Base-by-base conservation (phyloP, 1,140 invertebrate genomes). In the Hycleus phaleratus region DNA sequence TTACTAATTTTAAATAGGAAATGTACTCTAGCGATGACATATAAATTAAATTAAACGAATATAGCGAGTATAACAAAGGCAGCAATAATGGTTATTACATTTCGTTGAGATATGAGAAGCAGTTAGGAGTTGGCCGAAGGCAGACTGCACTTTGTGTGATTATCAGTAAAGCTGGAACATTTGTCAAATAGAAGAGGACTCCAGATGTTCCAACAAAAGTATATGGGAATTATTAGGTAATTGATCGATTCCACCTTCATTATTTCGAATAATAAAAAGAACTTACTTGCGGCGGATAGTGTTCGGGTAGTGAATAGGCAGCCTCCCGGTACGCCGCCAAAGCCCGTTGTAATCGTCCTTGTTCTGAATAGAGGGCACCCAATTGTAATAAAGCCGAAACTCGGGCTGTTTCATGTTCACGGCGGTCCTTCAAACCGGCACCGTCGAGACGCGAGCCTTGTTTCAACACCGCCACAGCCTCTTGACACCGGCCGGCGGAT, bases 361-460 rank as follows among this genome's bases (percentile, higher is more conserved):
- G 83, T 66, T 96, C 93, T 10, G 90, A 89, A 67, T 93, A 90
- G 25, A 98, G 79, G 24, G 90, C 84, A 4, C 93, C 95, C 58
- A 97, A 78, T 71, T 97, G 93, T 56, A 96, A 85, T 9, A 97
- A 80, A 3, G 93, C 91, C 3, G 95, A 93, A 38, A 95, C 88
- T 63, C 89, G 84, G 0, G 94, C 93, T 42, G 85, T 84, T 66
- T 95, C 91, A 74, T 98, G 95, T 39, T 90, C 87, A 48, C 86
- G 80, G 25, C 91, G 85, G 74, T 98, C 94, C 64, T 94, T 91
- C 3, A 97, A 81, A 3, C 88, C 86, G 2, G 85, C 82, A 0
- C 91, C 92, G 65, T 95, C 91, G 38, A 96, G 78, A 38, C 85
- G 82, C 5, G 90, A 84, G 62, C 92, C 95, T 49, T 88, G 81